Conservation (phyloP, 2,888 invertebrate genomes). For the Osmoderma eremita region DNA sequence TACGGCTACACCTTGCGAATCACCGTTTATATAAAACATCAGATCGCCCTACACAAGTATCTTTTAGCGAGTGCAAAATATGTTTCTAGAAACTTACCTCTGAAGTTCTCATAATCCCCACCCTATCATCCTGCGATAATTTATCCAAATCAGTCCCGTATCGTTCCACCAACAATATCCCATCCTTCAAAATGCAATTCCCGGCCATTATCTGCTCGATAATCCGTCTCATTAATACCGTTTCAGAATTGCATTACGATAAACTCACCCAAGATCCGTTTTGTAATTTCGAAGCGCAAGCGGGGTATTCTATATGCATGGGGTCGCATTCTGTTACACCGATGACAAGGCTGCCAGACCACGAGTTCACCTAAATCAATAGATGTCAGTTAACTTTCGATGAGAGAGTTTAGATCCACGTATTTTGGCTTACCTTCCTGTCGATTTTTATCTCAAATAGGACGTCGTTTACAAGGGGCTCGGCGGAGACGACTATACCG, state of each 20-base stretch:
- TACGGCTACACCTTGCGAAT: slow-evolving; percentile 88
- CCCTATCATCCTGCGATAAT: slow-evolving; percentile 79
- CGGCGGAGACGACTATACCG: slow-evolving; percentile 85
- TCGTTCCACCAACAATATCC: slow-evolving; percentile 80
- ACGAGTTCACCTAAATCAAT: slow-evolving; percentile 75
- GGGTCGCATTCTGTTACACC: slow-evolving; percentile 79
- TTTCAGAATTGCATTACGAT: no score
- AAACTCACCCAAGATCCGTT: slow-evolving; percentile 82
- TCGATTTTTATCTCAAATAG: slow-evolving; percentile 89
- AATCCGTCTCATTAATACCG: background rate
- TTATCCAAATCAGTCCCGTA: slow-evolving; percentile 88
- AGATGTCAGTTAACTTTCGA: background rate
- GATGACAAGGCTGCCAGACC: slow-evolving; percentile 81
- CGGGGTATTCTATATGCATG: slow-evolving; percentile 73
- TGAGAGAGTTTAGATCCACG: background rate
- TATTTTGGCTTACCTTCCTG: slow-evolving; percentile 75
- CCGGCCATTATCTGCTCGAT: slow-evolving; percentile 81
- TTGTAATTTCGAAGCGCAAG: slow-evolving; percentile 81
- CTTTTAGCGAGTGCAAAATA: background rate
- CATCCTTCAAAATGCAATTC: slow-evolving; percentile 85
- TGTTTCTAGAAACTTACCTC: slow-evolving; percentile 65
- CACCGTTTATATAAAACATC: slow-evolving; percentile 88
- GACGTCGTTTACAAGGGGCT: slow-evolving; percentile 82
- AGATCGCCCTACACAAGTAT: slow-evolving; percentile 74
- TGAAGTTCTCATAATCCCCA: slow-evolving; percentile 85